Evolutionary conservation across 2,113 vertebrate species (phyloP).

Genomic region (Periophthalmus modestus): DNA sequence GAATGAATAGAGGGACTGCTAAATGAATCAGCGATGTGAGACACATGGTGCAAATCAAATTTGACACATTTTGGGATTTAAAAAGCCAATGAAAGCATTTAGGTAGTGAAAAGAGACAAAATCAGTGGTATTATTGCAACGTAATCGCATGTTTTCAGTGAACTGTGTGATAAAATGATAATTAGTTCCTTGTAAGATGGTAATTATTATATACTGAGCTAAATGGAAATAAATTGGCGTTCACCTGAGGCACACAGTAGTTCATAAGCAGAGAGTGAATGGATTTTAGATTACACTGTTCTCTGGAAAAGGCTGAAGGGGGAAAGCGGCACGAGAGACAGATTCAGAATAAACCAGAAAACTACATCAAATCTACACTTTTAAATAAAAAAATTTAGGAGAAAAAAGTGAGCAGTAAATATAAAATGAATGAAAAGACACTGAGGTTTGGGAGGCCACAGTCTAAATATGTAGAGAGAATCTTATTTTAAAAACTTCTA

Average conservation of each 20-base stretch:
- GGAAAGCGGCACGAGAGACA: constrained; percentile 15
- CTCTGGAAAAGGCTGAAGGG: constrained; percentile 12
- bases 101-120: neutral
- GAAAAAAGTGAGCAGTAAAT: constrained; percentile 20
- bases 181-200: constrained; percentile 2
- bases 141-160: constrained; percentile 4
- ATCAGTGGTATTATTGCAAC: neutral
- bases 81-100: constrained; percentile 14
- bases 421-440: neutral
- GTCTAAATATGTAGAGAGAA: neutral
- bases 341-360: constrained; percentile 30
- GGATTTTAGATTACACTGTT: constrained; percentile 19
- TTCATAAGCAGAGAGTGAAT: constrained; percentile 10
- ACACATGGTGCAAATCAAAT: constrained; percentile 21
- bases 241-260: neutral
- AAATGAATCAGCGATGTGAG: constrained; percentile 45
- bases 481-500: neutral
- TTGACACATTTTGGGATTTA: constrained; percentile 21
- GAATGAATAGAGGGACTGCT: constrained; percentile 23
- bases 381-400: neutral
- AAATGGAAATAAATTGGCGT: constrained; percentile 3
- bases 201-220: constrained; percentile 17
- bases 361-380: constrained; percentile 10
- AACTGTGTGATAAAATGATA: constrained; percentile 16
- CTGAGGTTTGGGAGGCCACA: neutral